These are phyloP conservation scores for Camponotus pennsylvanicus DNA, from an alignment of 1,140 invertebrate genomes.

Conservation along the genomic window DNA sequence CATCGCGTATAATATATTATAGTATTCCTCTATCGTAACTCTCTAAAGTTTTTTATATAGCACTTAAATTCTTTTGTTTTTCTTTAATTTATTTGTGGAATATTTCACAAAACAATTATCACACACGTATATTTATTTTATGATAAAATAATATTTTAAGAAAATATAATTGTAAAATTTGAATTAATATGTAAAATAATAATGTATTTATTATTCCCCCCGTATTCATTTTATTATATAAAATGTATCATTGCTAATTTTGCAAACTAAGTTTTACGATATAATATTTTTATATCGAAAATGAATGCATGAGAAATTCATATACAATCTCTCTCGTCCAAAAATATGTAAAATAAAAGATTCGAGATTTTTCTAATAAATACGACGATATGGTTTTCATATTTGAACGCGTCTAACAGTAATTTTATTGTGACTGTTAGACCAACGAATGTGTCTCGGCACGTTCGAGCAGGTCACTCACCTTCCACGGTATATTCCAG, in stretches of 20 bases:
- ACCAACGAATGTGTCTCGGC: conserved; percentile 46
- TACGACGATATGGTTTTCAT: conserved; percentile 12
- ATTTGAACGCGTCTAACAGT: conserved; percentile 71
- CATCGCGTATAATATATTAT: conserved; percentile 15
- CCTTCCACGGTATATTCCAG: conserved; percentile 68
- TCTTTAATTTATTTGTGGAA: neutral
- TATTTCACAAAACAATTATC: conserved; percentile 5
- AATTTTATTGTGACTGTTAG: conserved; percentile 73
- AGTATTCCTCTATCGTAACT: conserved; percentile 6
- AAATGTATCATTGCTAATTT: neutral
- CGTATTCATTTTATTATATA: neutral
- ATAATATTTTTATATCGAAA: neutral
- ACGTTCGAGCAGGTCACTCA: conserved; percentile 65
- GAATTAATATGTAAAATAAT: neutral
- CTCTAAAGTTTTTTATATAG: conserved; percentile 39
- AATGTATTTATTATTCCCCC: neutral
- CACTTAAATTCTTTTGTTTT: conserved; percentile 27
- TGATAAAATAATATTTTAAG: conserved; percentile 1
- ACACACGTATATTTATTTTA: neutral
- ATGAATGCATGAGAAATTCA: neutral
- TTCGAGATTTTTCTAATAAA: conserved; percentile 33
- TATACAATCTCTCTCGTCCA: neutral
- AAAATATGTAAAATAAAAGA: neutral
- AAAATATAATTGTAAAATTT: conserved; percentile 2
- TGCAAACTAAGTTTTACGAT: neutral